phyloP scores from a whole-genome alignment of 2,113 vertebrate species.

The Dasyurus viverrinus region DNA sequence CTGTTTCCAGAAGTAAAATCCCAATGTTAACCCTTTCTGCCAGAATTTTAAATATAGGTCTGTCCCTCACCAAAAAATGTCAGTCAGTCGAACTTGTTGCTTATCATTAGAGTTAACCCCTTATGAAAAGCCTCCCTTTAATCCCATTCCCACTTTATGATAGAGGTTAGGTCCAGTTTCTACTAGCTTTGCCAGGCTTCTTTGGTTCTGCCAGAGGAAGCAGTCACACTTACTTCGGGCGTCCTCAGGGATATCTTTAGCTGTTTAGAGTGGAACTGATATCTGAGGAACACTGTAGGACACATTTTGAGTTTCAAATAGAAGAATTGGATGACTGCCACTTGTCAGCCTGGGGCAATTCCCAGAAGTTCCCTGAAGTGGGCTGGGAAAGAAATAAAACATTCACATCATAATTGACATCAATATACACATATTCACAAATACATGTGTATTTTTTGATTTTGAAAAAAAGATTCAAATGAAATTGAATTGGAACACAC shows the following conservation, averaged over 20 bases:
- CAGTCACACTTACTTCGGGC: neutral
- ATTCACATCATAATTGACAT: neutral
- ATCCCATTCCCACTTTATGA: neutral
- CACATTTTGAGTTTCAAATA: neutral
- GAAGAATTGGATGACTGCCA: neutral
- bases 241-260: neutral
- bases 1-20: neutral
- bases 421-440: neutral
- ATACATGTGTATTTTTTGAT: neutral
- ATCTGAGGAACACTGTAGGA: neutral
- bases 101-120: neutral
- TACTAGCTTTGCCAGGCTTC: neutral
- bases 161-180: too few species aligned
- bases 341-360: neutral
- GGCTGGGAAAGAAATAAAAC: neutral
- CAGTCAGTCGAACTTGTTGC: neutral
- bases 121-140: neutral
- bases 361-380: neutral
- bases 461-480: neutral
- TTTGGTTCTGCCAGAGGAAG: slow-evolving; percentile 10
- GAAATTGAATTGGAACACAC: neutral
- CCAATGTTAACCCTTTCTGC: neutral
- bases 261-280: neutral
- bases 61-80: neutral
- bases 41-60: neutral